A percentile compares a stretch with the other conserved stretches of the same genome.
phyloP scores from a whole-genome alignment of 1,140 invertebrate species.

The Globodera rostochiensis region DNA sequence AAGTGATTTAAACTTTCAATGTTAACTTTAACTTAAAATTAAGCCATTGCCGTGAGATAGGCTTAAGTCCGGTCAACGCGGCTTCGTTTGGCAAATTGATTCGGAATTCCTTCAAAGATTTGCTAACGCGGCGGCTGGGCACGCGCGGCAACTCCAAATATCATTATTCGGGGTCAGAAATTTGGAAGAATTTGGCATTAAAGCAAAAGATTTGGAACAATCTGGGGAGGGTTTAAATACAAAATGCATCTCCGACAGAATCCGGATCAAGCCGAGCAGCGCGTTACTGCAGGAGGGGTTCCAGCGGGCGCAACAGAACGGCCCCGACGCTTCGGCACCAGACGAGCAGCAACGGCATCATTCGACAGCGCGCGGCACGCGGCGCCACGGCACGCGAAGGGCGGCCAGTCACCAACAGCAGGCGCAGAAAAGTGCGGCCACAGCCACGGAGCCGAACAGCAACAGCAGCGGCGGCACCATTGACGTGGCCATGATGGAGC shows the following conservation, averaged over 20 bases:
- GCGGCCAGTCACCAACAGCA: not conserved
- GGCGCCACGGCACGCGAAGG: constrained; percentile 6
- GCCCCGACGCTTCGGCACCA: not conserved
- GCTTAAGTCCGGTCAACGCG: constrained; percentile 95
- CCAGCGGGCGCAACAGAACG: constrained; percentile 27
- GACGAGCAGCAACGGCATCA: not conserved
- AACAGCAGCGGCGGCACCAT: not conserved
- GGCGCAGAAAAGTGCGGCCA: not conserved
- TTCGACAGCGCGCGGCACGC: not conserved
- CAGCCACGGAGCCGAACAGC: not conserved
- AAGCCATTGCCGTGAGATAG: constrained; percentile 79
- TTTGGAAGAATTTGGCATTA: constrained; percentile 78
- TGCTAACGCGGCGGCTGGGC: constrained; percentile 87
- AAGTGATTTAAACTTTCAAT: constrained; percentile 20
- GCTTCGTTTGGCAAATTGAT: constrained; percentile 99
- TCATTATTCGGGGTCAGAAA: constrained; percentile 93
- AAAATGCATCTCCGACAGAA: constrained; percentile 32
- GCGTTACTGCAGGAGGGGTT: constrained; percentile 31
- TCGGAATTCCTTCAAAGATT: constrained; percentile 90
- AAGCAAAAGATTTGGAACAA: no score
- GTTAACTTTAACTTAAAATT: not conserved
- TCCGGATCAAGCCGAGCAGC: constrained; percentile 50
- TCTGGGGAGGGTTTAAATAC: constrained; percentile 1
- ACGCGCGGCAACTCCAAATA: constrained; percentile 99
- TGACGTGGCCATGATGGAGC: not conserved